Base-by-base conservation (phyloP, 2,888 invertebrate genomes). In the Rhamnusium bicolor region DNA sequence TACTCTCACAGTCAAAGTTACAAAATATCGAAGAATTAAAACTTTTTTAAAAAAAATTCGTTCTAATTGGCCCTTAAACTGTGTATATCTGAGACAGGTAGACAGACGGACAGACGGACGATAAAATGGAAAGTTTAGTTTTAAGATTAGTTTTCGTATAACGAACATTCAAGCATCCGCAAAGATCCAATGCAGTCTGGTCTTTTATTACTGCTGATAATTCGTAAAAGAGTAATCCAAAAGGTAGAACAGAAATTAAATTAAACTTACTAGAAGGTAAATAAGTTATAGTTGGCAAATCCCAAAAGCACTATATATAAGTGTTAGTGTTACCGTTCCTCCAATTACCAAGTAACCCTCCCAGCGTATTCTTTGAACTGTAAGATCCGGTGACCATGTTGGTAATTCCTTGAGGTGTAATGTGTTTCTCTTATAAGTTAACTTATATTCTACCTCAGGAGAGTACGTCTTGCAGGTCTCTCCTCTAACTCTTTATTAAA, bases 401-500 rank as follows among this genome's bases (percentile, higher is more conserved):
- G 81, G 84, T 81, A 84, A 87, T 87, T 87, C 87, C 87, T 86
- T 69, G 81, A 84, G 87, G 87, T 87, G 85, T 83, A 85, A 87
- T 87, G 85, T 84, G 82, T 87, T 85, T 87, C 86, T 84, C 85
- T 86, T 86, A 87, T 83, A 82, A 81, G 80, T 79, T 84, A 86
- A 86, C 83, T 85, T 85, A 83, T 83, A 81, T 74, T 54, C 60
- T 68, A 78, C 74, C 82, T 75, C 78, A 58, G 69, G 83, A 82
- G 80, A 78, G 65, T 58, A 67, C 74, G 78, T 82, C 81, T 79
- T 81, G 69, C 69, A 72, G 75, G 73, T 72, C 56, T 21, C 60
- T 27, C 63, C 32, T 19, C 63, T 72, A 62, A 72, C 51, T 62
- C 69, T 18, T 72, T 69, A 69, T 72, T 73, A 70, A 46, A 32